Base-by-base conservation (phyloP, 2,888 invertebrate genomes). In the Ormia ochracea region DNA sequence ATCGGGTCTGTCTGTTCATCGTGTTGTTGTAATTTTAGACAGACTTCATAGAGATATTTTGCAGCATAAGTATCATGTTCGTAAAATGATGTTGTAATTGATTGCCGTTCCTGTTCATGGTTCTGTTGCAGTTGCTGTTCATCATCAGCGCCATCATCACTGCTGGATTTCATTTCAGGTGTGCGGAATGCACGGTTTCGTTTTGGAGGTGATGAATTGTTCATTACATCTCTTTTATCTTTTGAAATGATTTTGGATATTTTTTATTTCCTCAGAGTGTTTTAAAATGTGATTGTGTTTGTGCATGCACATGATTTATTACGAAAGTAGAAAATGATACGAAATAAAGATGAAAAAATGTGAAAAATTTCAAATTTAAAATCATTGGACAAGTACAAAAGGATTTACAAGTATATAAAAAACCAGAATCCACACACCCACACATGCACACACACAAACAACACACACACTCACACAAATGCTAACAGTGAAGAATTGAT, bases 131-230 rank as follows among this genome's bases (percentile, higher is more conserved):
- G 31, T 9, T 43, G 19, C 17, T 28, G 7, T 41, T 33, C 41
- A n/a, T 26, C 69, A n/a, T n/a, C 31, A 36, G n/a, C 23, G 17
- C 33, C 23, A 26, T 7, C 45, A 36, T 33, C 23, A 33, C 41
- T 17, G 58, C 58, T 41, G 59, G n/a, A n/a, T 41, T 72, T 7
- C 50, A 43, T 33, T 43, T 54, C 72, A 72, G 52, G 43, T 72
- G 72, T 12, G 52, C 43, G 21, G 19, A 54, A 54, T 63, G 23
- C 43, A 54, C 54, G 52, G 43, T 45, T 33, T 45, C 38, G 28
- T n/a, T 61, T 61, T 38, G 48, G 19, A 69, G 75, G 61, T 75
- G 75, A 75, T 75, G 66, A 75, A 75, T 75, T 52, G 66, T 75
- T 52, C 43, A 75, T 43, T 43, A 56, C 26, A 43, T 43, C 59